These are phyloP conservation scores for Coecobrya sp. DNA, from an alignment of 2,888 invertebrate species.

Conservation along the genomic window DNA sequence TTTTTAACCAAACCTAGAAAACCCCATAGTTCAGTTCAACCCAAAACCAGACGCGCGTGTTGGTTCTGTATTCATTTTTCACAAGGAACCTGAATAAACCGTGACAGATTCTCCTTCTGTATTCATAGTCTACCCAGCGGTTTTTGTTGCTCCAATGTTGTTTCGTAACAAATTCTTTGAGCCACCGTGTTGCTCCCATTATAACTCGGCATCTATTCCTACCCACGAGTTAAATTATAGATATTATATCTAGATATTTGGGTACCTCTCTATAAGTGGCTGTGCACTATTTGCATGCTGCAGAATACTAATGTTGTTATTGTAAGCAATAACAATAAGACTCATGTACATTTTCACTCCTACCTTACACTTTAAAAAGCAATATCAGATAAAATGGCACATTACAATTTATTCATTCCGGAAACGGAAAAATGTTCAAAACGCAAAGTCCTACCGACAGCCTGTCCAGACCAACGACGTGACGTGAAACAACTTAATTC, in stretches of 20 bases:
- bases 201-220: neutral
- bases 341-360: slow-evolving; percentile 20
- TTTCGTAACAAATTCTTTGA: slow-evolving; percentile 2
- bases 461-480: neutral
- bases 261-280: neutral
- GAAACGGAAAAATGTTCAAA: slow-evolving; percentile 62
- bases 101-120: neutral
- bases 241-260: neutral
- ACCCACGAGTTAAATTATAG: neutral
- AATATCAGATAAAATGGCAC: slow-evolving; percentile 37
- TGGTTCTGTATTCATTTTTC: neutral
- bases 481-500: slow-evolving; percentile 56
- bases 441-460: neutral
- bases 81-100: neutral
- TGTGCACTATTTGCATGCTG: neutral
- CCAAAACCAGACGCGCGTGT: neutral
- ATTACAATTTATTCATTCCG: slow-evolving; percentile 51
- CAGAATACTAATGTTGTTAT: neutral
- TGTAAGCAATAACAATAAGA: slow-evolving; percentile 36
- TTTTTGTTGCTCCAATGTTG: neutral
- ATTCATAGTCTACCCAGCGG: neutral
- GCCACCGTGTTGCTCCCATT: neutral
- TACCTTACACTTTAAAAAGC: slow-evolving; percentile 46
- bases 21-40: neutral
- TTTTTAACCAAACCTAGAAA: no score